A percentile compares a stretch with the other conserved stretches of the same genome.
Conservation (phyloP, 2,888 invertebrate genomes). For the Andrena hattorfiana region DNA sequence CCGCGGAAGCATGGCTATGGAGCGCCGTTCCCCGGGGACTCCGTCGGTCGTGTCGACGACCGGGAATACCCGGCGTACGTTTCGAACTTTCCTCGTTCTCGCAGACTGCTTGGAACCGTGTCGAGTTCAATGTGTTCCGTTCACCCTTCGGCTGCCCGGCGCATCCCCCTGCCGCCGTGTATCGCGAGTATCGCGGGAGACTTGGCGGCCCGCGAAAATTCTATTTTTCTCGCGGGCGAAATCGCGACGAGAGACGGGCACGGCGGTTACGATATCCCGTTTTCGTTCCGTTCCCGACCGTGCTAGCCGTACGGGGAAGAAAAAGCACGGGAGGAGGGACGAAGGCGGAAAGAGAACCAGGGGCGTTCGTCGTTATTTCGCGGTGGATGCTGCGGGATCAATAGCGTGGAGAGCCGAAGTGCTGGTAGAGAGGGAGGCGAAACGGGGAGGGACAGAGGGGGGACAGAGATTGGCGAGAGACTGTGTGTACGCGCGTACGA, state of each 20-base stretch:
- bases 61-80: conserved; percentile 47
- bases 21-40: conserved; percentile 55
- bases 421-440: conserved; percentile 70
- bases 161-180: neutral
- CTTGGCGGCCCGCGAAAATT: conserved; percentile 35
- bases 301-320: conserved; percentile 34
- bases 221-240: conserved; percentile 9
- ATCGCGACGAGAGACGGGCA: conserved; percentile 30
- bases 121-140: conserved; percentile 54
- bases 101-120: conserved; percentile 55
- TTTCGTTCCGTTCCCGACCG: conserved; percentile 34
- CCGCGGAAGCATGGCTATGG: conserved; percentile 32
- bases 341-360: conserved; percentile 67
- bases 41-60: conserved; percentile 58
- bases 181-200: conserved; percentile 1
- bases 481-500: conserved; percentile 28
- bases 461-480: conserved; percentile 35
- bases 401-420: conserved; percentile 83
- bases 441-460: conserved; percentile 55
- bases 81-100: conserved; percentile 55
- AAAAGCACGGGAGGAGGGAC: conserved; percentile 32
- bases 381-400: conserved; percentile 85
- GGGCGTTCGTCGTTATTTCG: conserved; percentile 84
- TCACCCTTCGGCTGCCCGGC: neutral
- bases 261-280: conserved; percentile 42